A percentile compares a stretch with the other conserved stretches of the same genome.
Conservation (phyloP, 1,140 invertebrate genomes). For the Octopus sinensis region DNA sequence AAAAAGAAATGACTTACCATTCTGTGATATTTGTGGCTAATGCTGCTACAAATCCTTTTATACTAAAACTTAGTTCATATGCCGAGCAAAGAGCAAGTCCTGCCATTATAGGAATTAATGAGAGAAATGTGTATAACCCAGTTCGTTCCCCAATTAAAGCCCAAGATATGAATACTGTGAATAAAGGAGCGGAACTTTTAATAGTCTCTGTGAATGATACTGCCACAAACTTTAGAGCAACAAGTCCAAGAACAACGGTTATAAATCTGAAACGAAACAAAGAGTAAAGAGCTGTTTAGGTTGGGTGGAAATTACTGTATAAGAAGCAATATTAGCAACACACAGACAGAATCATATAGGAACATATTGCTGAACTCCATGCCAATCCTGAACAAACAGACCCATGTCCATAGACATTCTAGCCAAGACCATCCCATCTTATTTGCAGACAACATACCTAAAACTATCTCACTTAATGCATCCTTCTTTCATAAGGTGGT, state of each 20-base stretch:
- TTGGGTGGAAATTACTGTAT: no score
- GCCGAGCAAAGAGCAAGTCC: constrained; percentile 78
- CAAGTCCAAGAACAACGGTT: constrained; percentile 71
- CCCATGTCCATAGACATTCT: no score
- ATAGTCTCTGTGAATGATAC: constrained; percentile 85
- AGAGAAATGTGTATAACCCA: constrained; percentile 73
- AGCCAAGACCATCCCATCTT: no score
- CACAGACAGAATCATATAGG: no score
- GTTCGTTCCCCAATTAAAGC: constrained; percentile 68
- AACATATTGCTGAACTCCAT: no score
- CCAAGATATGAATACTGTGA: constrained; percentile 77
- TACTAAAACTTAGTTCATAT: constrained; percentile 79
- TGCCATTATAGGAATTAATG: constrained; percentile 80
- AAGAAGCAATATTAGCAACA: no score
- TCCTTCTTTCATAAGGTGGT: no score
- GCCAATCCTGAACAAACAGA: no score
- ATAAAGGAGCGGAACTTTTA: constrained; percentile 80
- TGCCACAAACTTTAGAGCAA: constrained; percentile 79
- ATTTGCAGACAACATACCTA: no score
- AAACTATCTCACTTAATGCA: no score
- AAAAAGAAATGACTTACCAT: constrained; percentile 61
- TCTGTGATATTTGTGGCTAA: constrained; percentile 80
- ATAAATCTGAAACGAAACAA: constrained; percentile 64
- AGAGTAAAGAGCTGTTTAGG: not conserved
- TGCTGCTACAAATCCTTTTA: constrained; percentile 74